Base-by-base conservation (phyloP, 2,888 invertebrate species). In the Noctua janthe region DNA sequence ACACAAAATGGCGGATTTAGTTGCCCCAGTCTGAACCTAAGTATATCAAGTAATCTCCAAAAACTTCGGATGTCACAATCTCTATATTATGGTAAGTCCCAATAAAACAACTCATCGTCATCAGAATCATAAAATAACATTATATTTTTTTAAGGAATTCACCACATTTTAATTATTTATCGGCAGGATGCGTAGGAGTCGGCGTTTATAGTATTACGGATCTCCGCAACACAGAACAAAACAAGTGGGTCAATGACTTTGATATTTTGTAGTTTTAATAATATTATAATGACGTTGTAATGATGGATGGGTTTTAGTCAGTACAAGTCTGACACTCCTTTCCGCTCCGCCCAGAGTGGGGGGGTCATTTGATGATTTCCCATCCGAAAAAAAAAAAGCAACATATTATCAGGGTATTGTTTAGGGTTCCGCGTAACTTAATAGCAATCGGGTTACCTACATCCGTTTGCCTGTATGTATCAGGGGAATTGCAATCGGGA, bases 171-270 rank as follows among this genome's bases (percentile, higher is more conserved):
- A 66, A 78, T 70, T 17, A 70, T 11, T 80, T 89, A 90, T 88
- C 87, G 81, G 51, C 86, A 87, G 90, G 89, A 90, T 81, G 89
- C 82, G 89, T 90, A 79, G 89, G 90, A 86, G 87, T 88, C 77
- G 81, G 47, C 64, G 70, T 80, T 80, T 71, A 49, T 73, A n/a
- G 71, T 72, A 79, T 51, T 81, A 76, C 88, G 88, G 88, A 89
- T 87, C 85, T 89, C 62, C 87, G 85, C 89, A 69, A 71, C 79
- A 86, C 76, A 82, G 78, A 78, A 82, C 83, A 80, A 73, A 51
- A 39, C 75, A 90, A 84, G 81, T 88, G 64, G 90, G 89, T 87
- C 89, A 89, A 89, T 87, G 83, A 83, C 83, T 83, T 73, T 78
- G 71, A 72, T 84, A 70, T 84, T 85, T 85, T 77, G 62, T 84